Base-by-base conservation (phyloP, 2,888 invertebrate genomes). In the Phragmatobia fuliginosa region DNA sequence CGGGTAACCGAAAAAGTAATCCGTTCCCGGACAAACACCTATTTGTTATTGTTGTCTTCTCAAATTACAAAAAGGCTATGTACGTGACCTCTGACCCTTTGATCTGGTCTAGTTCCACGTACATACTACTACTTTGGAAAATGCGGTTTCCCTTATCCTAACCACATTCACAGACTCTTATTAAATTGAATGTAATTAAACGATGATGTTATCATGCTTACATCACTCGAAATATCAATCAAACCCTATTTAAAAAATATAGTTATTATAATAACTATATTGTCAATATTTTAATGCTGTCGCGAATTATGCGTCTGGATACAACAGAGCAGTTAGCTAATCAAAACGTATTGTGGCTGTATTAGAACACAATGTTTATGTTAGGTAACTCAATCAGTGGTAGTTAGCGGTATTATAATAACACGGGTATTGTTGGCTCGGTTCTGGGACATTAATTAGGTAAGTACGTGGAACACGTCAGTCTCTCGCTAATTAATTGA, bases 361-460 rank as follows among this genome's bases (percentile, higher is more conserved):
- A 86, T 87, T 85, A 87, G 83, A 82, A 78, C 76, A 80, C 77
- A 83, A 84, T 84, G 87, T 85, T 85, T 84, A 85, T 83, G 81
- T 82, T 80, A 82, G 83, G 86, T 86, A 88, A 91, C 87, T 86
- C 87, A 90, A 91, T 91, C 90, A 90, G 84, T 82, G 80, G 81
- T 83, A 84, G 85, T 84, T 86, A 88, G 85, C 81, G 83, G 86
- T 86, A 87, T 87, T 87, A 88, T 87, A 91, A 91, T 87, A 91
- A 88, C 88, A 87, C 82, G 56, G 77, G 83, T 86, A 88, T 87
- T 88, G 88, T 90, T 86, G 83, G 86, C 86, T 84, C 85, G 81
- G 88, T 88, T 87, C 89, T 87, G 89, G 88, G 86, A 89, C 90
- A 89, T 92, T 94, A 92, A 94, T 94, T 92, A 93, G 91, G 90